Percentiles rank a stretch among this genome's conserved stretches.
phyloP scores from a whole-genome alignment of 2,888 invertebrate genomes.

The Scrobipalpa costella region DNA sequence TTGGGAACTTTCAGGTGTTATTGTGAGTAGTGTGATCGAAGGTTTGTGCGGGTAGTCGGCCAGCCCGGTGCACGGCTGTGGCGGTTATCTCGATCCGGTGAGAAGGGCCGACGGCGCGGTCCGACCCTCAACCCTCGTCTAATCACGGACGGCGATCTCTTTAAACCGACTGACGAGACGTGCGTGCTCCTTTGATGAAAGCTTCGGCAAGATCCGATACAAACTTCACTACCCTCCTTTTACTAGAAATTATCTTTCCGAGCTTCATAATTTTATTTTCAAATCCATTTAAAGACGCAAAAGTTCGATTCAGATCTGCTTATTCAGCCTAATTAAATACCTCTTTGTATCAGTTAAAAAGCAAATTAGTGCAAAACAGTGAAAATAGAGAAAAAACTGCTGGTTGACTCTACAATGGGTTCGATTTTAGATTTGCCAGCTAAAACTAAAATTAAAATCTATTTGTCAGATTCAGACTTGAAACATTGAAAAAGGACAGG shows the following conservation, averaged over 20 bases:
- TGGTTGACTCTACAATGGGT: too few species aligned
- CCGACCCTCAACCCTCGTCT: neutral
- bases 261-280: neutral
- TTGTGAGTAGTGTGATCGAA: neutral
- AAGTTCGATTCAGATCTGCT: too few species aligned
- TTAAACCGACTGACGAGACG: slow-evolving; percentile 21
- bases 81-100: slow-evolving; percentile 32
- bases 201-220: neutral
- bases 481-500: too few species aligned
- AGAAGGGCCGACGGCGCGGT: neutral
- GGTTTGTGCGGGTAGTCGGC: slow-evolving; percentile 12
- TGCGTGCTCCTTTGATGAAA: slow-evolving; percentile 2
- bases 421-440: too few species aligned
- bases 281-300: too few species aligned
- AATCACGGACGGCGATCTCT: slow-evolving; percentile 23
- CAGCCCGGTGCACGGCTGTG: slow-evolving; percentile 29
- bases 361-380: too few species aligned
- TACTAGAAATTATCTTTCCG: neutral
- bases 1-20: neutral
- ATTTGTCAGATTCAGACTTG: too few species aligned
- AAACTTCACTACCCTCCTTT: neutral
- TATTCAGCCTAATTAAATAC: too few species aligned
- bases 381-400: too few species aligned
- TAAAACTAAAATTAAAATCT: too few species aligned
- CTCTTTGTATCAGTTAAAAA: too few species aligned